Evolutionary conservation across 30 jellyfish, hydroid and myxozoan genomes (phyloP).

Genomic region (Sanderia malayensis): DNA sequence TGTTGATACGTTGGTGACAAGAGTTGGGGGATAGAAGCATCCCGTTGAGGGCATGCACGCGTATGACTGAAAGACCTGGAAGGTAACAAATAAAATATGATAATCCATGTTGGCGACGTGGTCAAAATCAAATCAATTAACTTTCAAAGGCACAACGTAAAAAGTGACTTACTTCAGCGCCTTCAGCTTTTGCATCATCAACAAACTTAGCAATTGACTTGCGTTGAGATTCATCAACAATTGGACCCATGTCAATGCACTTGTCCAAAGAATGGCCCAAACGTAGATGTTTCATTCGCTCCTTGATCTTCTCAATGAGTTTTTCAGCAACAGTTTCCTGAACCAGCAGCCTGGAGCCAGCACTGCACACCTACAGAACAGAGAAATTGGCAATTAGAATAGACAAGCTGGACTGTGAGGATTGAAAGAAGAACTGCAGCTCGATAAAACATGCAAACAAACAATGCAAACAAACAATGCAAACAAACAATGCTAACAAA

Average conservation of each 20-base stretch:
- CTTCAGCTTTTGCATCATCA: slow-evolving; percentile 82
- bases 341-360: slow-evolving; percentile 90
- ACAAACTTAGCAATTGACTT: slow-evolving; percentile 75
- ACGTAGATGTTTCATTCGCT: slow-evolving; percentile 79
- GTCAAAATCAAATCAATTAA: neutral
- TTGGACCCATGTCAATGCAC: slow-evolving; percentile 96
- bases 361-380: slow-evolving; percentile 81
- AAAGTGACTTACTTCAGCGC: slow-evolving; percentile 76
- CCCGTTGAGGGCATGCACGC: slow-evolving; percentile 73
- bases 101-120: neutral
- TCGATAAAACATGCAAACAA: too few species aligned
- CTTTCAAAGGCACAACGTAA: too few species aligned
- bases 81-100: neutral
- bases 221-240: slow-evolving; percentile 81
- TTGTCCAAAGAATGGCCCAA: slow-evolving; percentile 87
- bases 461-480: too few species aligned
- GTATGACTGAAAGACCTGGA: slow-evolving; percentile 80
- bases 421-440: too few species aligned
- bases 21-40: slow-evolving; percentile 93
- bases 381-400: too few species aligned
- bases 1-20: slow-evolving; percentile 87
- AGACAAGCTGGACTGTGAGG: too few species aligned
- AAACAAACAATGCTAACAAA: too few species aligned
- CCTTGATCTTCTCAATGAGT: slow-evolving; percentile 68
- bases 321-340: slow-evolving; percentile 85